Evolutionary conservation across 2,888 invertebrate species (phyloP).

Genomic region (Parasteatoda lunata): DNA sequence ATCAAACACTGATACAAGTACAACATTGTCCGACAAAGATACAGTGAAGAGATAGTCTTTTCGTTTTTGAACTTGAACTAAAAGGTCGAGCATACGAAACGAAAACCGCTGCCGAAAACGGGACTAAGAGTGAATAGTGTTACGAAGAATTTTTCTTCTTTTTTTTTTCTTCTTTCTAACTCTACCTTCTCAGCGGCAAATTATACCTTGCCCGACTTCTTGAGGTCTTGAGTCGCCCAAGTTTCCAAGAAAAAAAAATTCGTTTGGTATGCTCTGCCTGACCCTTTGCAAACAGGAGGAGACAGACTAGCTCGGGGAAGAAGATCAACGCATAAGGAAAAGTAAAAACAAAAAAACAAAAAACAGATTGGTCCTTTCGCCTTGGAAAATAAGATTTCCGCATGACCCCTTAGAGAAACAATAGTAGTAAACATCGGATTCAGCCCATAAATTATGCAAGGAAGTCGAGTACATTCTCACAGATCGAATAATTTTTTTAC

Average conservation of each 20-base stretch:
- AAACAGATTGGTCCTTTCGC: background rate
- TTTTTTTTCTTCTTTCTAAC: conserved; percentile 1
- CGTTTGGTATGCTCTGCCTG: conserved; percentile 46
- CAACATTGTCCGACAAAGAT: conserved; percentile 33
- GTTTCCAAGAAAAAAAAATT: conserved; percentile 41
- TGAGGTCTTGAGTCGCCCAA: conserved; percentile 12
- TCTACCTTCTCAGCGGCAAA: conserved; percentile 15
- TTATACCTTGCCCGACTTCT: conserved; percentile 57
- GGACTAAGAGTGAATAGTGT: conserved; percentile 10
- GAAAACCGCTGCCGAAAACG: conserved; percentile 40
- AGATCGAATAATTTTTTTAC: background rate
- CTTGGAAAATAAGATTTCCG: conserved; percentile 4
- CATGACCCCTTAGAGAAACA: background rate
- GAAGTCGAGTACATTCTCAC: background rate
- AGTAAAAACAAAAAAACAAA: no score
- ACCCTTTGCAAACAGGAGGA: conserved; percentile 30
- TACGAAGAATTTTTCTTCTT: conserved; percentile 21
- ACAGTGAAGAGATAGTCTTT: conserved; percentile 20
- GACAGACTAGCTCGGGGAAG: conserved; percentile 24
- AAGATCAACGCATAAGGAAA: background rate
- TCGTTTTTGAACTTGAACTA: conserved; percentile 48
- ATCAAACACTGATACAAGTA: conserved; percentile 17
- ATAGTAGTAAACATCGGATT: background rate
- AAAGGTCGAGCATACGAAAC: conserved; percentile 33
- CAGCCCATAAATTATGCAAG: background rate